Percentiles rank a stretch among this genome's conserved stretches.
Conservation (phyloP, 2,888 invertebrate species). For the Orthosia cruda region DNA sequence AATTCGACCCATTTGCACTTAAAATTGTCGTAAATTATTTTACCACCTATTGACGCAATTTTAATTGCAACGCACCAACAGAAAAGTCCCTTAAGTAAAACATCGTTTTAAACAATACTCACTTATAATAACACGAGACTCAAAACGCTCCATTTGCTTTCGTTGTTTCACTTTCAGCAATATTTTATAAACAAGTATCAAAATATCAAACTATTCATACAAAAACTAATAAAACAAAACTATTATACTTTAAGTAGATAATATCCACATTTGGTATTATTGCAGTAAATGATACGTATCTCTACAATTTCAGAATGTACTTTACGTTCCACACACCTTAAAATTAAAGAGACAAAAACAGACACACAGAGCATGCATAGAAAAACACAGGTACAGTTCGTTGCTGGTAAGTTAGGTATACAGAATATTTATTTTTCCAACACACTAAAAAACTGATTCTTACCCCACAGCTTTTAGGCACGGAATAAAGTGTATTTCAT, state of each 20-base stretch:
- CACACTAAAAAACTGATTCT: too few relatives aligned
- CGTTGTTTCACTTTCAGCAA: background rate
- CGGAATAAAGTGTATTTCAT: too few relatives aligned
- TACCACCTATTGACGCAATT: too few relatives aligned
- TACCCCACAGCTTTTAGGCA: too few relatives aligned
- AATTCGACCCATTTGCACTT: too few relatives aligned
- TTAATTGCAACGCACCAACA: too few relatives aligned
- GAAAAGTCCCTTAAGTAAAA: too few relatives aligned
- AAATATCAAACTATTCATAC: background rate
- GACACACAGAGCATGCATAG: background rate
- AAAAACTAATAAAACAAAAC: background rate
- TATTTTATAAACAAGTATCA: background rate
- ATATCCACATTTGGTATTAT: background rate
- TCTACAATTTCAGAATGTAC: background rate
- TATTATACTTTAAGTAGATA: background rate
- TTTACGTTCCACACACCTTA: background rate
- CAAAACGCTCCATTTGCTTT: background rate
- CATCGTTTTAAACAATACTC: too few relatives aligned
- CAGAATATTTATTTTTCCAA: too few relatives aligned
- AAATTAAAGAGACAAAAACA: background rate
- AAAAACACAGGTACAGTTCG: background rate
- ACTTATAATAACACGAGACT: too few relatives aligned
- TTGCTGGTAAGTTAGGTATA: too few relatives aligned
- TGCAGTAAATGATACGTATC: background rate
- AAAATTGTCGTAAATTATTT: too few relatives aligned